Evolutionary conservation across 2,888 invertebrate species (phyloP).

Genomic region (Microctonus aethiopoides): DNA sequence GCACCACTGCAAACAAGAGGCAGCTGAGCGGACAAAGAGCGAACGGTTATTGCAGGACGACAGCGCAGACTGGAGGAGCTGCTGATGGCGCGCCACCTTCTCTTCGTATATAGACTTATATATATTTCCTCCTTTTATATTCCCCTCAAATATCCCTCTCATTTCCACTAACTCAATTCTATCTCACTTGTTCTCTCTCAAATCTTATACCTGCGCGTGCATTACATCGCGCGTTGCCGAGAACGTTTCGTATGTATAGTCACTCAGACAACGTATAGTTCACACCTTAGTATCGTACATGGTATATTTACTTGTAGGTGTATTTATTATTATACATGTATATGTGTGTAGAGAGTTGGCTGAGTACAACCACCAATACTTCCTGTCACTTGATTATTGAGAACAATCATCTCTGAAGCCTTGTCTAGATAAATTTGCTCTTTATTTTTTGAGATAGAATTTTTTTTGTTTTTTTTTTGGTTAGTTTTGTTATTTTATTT

Average conservation of each 20-base stretch:
- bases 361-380: not conserved
- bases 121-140: no score
- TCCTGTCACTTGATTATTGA: not conserved
- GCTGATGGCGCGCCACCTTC: constrained; percentile 37
- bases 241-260: not conserved
- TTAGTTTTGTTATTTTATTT: not conserved
- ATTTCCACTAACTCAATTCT: constrained; percentile 14
- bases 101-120: constrained; percentile 17
- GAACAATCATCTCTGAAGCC: not conserved
- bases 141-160: not conserved
- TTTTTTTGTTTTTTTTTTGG: not conserved
- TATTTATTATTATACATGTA: no score
- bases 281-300: no score
- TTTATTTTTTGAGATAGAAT: not conserved
- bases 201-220: constrained; percentile 5
- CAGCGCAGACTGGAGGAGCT: constrained; percentile 44
- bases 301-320: not conserved
- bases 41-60: constrained; percentile 64
- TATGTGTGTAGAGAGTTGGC: not conserved
- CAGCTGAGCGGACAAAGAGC: constrained; percentile 66
- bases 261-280: not conserved
- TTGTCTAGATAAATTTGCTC: not conserved
- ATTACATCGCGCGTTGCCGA: not conserved
- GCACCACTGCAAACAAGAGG: constrained; percentile 62
- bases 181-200: not conserved